phyloP scores from a whole-genome alignment of 2,113 vertebrate species.

The Ptychochromis oligacanthus region DNA sequence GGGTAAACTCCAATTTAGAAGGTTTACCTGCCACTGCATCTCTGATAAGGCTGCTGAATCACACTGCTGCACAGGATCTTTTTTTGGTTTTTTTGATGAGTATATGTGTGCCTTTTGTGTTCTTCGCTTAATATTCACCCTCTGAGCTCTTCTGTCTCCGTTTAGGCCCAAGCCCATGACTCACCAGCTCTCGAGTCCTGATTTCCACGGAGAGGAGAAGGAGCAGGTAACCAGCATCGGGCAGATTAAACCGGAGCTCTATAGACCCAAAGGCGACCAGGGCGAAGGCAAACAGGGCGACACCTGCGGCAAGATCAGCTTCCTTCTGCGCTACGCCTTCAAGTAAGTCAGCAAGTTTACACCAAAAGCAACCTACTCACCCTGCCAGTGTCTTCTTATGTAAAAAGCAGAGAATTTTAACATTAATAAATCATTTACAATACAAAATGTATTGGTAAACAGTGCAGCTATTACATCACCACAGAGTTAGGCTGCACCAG shows the following conservation, averaged over 20 bases:
- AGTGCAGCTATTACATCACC: neutral
- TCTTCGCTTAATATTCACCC: slow-evolving; percentile 21
- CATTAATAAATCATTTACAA: neutral
- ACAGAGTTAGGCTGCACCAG: neutral
- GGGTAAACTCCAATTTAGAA: neutral
- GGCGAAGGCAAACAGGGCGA: slow-evolving; percentile 82
- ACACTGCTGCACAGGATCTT: neutral
- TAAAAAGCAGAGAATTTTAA: neutral
- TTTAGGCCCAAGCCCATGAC: slow-evolving; percentile 82
- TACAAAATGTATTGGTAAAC: neutral
- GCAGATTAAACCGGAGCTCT: slow-evolving; percentile 93
- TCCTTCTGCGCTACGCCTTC: slow-evolving; percentile 90
- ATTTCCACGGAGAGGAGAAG: slow-evolving; percentile 82
- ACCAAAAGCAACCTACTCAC: neutral
- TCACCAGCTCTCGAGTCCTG: slow-evolving; percentile 83
- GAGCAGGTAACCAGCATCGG: slow-evolving; percentile 93
- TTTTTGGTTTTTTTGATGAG: neutral
- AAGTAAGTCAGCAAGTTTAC: slow-evolving; percentile 70
- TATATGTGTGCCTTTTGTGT: neutral
- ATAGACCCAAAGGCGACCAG: slow-evolving; percentile 85
- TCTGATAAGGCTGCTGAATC: slow-evolving; percentile 19
- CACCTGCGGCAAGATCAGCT: slow-evolving; percentile 90
- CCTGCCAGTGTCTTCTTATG: neutral
- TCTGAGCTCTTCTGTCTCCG: slow-evolving; percentile 36
- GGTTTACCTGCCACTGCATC: neutral